Evolutionary conservation across 2,113 vertebrate species (phyloP).

Genomic region (Propithecus coquereli): DNA sequence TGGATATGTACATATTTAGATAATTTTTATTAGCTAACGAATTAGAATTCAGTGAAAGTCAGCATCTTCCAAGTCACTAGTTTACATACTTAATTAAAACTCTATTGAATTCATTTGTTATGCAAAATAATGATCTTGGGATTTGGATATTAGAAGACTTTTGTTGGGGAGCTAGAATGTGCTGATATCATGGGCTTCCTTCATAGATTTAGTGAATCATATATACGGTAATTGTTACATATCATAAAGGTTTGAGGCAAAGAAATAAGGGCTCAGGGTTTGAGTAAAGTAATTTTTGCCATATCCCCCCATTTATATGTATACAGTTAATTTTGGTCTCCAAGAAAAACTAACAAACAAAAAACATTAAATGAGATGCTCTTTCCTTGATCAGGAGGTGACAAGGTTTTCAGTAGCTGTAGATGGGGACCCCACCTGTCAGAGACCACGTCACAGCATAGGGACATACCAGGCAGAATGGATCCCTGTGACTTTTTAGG

Average conservation of each 20-base stretch:
- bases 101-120: constrained; percentile 60
- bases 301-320: not conserved
- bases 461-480: too few relatives aligned
- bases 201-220: not conserved
- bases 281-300: not conserved
- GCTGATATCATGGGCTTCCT: not conserved
- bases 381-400: not conserved
- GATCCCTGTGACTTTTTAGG: not conserved
- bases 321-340: not conserved
- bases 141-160: constrained; percentile 47
- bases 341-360: not conserved
- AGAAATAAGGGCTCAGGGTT: not conserved
- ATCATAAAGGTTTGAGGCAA: not conserved
- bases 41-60: constrained; percentile 57
- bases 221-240: not conserved
- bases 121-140: constrained; percentile 59
- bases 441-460: not conserved
- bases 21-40: constrained; percentile 61
- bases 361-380: not conserved
- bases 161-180: constrained; percentile 8
- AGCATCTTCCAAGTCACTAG: constrained; percentile 51
- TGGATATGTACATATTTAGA: constrained; percentile 43
- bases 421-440: not conserved
- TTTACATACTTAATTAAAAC: constrained; percentile 72
- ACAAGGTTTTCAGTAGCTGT: not conserved